Base-by-base conservation (phyloP, 64 coral and sea anemone species). In the Astreopora myriophthalma region DNA sequence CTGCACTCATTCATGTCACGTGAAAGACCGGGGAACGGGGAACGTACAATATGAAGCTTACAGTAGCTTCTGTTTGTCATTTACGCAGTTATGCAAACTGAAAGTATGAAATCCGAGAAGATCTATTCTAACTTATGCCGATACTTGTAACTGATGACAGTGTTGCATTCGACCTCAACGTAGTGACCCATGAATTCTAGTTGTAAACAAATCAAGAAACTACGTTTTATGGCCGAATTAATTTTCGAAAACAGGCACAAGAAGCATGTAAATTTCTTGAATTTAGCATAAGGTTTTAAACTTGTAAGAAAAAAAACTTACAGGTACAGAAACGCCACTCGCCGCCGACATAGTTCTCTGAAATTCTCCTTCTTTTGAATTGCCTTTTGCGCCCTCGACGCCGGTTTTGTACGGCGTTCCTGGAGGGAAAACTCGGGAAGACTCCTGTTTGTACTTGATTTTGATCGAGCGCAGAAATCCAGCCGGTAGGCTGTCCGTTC, bases 391-490 rank as follows among this genome's bases (percentile, higher is more conserved):
- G 20, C 68, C 61, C 14, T 22, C 31, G 5, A 73, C 11, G 2
- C 64, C 67, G 29, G 64, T 31, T 40, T 91, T 71, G 38, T 51
- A 92, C 24, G 94, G 91, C 16, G 85, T 88, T 5, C 86, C 89
- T 5, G 89, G 79, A 6, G 97, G 93, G 74, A 99, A 99, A 12
- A 99, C 91, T 30, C 89, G 89, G 3, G 94, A 96, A 1, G 97
- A 69, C 29, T 96, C 97, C 65, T 99, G 97, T 81, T 90, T 93
- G 71, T 95, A 99, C 74, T 99, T 99, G 52, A 96, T 71, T 74
- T 99, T 99, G 51, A 99, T 95, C 36, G 94, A 95, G 33, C 91
- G 81, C 13, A 99, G 88, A 91, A 99, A 99, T 14, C 97, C 97
- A 66, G 97, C 64, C 10, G 97, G 97, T n/a, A 99, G 65, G 40